Percentiles rank a stretch among this genome's conserved stretches.
phyloP scores from a whole-genome alignment of 2,888 invertebrate genomes.

The Seira ritae region DNA sequence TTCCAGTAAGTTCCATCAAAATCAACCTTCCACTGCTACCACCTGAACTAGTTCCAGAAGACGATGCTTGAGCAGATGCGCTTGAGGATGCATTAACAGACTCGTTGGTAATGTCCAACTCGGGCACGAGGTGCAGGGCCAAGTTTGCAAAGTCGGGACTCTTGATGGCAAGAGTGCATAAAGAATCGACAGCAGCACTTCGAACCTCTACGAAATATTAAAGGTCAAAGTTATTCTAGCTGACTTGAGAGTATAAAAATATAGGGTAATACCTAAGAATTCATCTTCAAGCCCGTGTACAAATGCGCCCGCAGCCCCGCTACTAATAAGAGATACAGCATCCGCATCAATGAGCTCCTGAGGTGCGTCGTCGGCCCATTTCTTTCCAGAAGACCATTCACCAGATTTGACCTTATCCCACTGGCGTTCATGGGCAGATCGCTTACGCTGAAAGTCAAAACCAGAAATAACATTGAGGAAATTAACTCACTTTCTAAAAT shows the following conservation, averaged over 20 bases:
- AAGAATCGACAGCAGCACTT: slow-evolving; percentile 94
- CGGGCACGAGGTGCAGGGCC: slow-evolving; percentile 91
- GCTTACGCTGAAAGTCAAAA: slow-evolving; percentile 84
- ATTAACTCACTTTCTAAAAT: background rate
- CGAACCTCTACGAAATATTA: slow-evolving; percentile 88
- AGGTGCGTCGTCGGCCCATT: slow-evolving; percentile 90
- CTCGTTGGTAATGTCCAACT: slow-evolving; percentile 76
- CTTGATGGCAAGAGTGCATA: slow-evolving; percentile 90
- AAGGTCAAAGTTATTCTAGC: no score
- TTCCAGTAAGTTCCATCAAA: slow-evolving; percentile 67
- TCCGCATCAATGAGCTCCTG: slow-evolving; percentile 85
- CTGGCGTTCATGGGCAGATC: slow-evolving; percentile 89
- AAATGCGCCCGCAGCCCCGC: slow-evolving; percentile 98
- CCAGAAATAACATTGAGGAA: slow-evolving; percentile 21
- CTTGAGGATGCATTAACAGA: slow-evolving; percentile 18
- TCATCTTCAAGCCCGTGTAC: slow-evolving; percentile 99
- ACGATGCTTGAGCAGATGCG: background rate
- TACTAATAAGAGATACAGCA: slow-evolving; percentile 87
- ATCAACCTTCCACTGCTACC: slow-evolving; percentile 63
- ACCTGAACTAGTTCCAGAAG: slow-evolving; percentile 14
- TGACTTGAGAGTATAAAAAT: slow-evolving; percentile 5
- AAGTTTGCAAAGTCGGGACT: slow-evolving; percentile 90
- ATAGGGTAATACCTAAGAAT: slow-evolving; percentile 87
- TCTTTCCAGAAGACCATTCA: slow-evolving; percentile 94
- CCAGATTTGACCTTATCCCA: slow-evolving; percentile 89